Percentiles rank a stretch among this genome's conserved stretches.
phyloP scores from a whole-genome alignment of 2,113 vertebrate genomes.

The Cariama cristata region DNA sequence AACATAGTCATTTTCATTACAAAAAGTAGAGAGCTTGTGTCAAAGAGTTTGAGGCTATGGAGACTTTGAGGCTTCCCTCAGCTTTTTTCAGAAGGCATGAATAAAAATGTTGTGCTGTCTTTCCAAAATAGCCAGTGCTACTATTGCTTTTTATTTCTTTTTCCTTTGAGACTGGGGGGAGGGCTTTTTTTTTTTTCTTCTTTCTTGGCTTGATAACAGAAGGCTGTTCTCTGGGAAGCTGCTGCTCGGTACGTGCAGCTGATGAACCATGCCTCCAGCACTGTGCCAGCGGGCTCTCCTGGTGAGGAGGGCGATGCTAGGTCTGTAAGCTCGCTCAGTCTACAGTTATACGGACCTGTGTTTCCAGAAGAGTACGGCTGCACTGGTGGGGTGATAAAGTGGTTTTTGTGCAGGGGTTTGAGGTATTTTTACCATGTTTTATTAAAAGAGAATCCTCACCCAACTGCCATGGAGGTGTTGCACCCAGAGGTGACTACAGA shows the following conservation, averaged over 20 bases:
- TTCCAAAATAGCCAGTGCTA: not conserved
- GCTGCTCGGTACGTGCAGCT: not conserved
- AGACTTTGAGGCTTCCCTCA: not conserved
- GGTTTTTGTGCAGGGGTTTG: not conserved
- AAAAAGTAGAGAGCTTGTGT: not conserved
- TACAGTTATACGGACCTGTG: not conserved
- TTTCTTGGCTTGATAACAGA: not conserved
- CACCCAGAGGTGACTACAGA: not conserved
- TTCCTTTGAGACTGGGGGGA: not conserved
- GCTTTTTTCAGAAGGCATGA: not conserved
- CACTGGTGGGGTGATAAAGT: not conserved
- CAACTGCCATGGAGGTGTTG: rapidly evolving
- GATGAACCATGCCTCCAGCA: not conserved
- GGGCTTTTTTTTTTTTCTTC: not conserved
- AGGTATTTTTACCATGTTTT: not conserved
- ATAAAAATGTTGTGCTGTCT: not conserved
- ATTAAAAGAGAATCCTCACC: not conserved
- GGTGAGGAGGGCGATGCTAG: not conserved
- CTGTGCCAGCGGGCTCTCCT: not conserved
- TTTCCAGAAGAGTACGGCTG: not conserved
- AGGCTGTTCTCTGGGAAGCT: not conserved
- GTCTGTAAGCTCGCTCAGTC: not conserved
- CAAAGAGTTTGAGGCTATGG: not conserved
- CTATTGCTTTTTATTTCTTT: not conserved
- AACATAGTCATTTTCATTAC: rapidly evolving